These are phyloP conservation scores for Uloborus plumipes DNA, from an alignment of 2,888 invertebrate species.

Conservation along the genomic window DNA sequence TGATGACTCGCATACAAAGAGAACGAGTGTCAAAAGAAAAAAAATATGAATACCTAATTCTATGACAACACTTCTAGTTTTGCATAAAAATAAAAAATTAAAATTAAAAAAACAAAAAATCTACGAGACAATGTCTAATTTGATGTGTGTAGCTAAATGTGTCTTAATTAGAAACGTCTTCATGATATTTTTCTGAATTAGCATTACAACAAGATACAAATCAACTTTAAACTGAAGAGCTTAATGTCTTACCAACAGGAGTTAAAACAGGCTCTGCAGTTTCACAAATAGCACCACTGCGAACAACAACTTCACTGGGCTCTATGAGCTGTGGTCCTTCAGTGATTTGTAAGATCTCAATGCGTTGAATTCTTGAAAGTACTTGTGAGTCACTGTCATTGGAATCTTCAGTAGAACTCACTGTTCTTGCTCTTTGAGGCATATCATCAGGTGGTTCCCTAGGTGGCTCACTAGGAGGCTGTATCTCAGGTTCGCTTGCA, in stretches of 20 bases:
- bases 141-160: too few relatives aligned
- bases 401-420: conserved; percentile 23
- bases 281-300: conserved; percentile 79
- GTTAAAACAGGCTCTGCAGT: conserved; percentile 84
- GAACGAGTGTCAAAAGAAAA: too few relatives aligned
- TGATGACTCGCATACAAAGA: too few relatives aligned
- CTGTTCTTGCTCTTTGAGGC: conserved; percentile 43
- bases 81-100: too few relatives aligned
- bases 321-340: conserved; percentile 78
- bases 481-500: conserved; percentile 1
- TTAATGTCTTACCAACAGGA: conserved; percentile 77
- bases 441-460: conserved; percentile 28
- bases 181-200: too few relatives aligned
- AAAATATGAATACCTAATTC: too few relatives aligned
- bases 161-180: too few relatives aligned
- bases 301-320: conserved; percentile 82
- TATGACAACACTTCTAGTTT: too few relatives aligned
- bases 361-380: conserved; percentile 63
- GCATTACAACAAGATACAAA: too few relatives aligned
- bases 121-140: too few relatives aligned
- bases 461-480: conserved; percentile 18
- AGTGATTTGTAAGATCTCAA: conserved; percentile 76
- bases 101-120: too few relatives aligned
- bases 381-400: conserved; percentile 68
- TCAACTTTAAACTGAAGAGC: too few relatives aligned